phyloP scores from a whole-genome alignment of 2,797 vertebrate species.

The Lutjanus campechanus region DNA sequence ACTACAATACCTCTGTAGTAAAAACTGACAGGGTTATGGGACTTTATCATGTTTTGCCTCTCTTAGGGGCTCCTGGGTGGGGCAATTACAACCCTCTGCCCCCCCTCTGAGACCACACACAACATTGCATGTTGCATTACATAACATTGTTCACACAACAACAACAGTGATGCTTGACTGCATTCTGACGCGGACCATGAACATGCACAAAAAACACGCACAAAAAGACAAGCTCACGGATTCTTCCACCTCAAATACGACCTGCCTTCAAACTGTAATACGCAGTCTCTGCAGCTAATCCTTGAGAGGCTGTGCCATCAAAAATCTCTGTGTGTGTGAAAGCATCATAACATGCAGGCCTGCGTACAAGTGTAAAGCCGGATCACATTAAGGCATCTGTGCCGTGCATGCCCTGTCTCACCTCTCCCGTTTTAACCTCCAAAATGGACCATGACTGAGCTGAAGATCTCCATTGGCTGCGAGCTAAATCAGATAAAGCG shows the following conservation, averaged over 20 bases:
- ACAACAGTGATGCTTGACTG: constrained; percentile 3
- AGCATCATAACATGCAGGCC: background rate
- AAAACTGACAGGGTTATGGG: too few relatives aligned
- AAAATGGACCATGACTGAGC: constrained; percentile 66
- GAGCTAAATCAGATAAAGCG: constrained; percentile 68
- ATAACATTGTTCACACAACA: constrained; percentile 31
- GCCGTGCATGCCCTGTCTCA: constrained; percentile 21
- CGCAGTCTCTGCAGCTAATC: background rate
- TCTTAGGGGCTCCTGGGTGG: too few relatives aligned
- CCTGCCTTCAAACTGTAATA: constrained; percentile 4
- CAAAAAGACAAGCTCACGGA: constrained; percentile 8
- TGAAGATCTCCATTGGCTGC: constrained; percentile 49
- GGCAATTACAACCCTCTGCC: too few relatives aligned
- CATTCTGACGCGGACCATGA: constrained; percentile 2
- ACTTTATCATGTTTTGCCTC: too few relatives aligned
- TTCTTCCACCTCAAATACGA: constrained; percentile 14
- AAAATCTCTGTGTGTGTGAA: constrained; percentile 21
- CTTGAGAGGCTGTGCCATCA: background rate
- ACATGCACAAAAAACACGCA: constrained; percentile 18
- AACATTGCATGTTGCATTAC: too few relatives aligned
- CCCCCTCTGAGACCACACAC: too few relatives aligned
- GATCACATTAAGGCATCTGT: constrained; percentile 29
- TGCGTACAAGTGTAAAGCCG: constrained; percentile 22
- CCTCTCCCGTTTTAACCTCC: constrained; percentile 53
- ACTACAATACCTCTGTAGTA: too few relatives aligned